Evolutionary conservation across 2,888 invertebrate species (phyloP).

Genomic region (Lasioglossum zephyrum): DNA sequence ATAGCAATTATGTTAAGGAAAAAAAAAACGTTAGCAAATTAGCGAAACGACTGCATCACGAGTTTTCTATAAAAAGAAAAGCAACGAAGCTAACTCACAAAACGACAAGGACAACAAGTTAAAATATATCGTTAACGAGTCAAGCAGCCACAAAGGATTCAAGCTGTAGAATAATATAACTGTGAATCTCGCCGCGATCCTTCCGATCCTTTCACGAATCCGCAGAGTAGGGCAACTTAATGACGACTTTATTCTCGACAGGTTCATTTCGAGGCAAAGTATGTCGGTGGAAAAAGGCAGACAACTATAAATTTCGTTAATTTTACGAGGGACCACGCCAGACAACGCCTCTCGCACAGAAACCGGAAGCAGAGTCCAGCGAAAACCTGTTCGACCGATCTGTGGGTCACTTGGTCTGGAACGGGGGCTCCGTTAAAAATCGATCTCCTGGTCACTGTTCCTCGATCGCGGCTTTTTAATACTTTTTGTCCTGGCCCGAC

Average conservation of each 20-base stretch:
- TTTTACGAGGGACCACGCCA: not conserved
- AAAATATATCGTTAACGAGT: not conserved
- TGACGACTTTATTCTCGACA: not conserved
- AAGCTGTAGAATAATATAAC: not conserved
- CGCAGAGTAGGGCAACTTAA: not conserved
- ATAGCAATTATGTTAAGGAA: not conserved
- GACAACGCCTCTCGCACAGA: slow-evolving; percentile 20
- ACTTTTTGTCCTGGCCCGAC: not conserved
- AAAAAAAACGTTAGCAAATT: not conserved
- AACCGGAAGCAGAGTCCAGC: slow-evolving; percentile 51
- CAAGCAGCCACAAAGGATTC: not conserved
- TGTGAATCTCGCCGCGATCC: not conserved
- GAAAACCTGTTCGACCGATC: slow-evolving; percentile 65
- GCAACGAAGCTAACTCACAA: not conserved
- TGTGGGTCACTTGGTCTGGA: not conserved
- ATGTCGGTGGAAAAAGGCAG: not conserved
- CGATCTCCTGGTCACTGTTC: not conserved
- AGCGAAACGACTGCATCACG: not conserved
- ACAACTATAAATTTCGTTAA: not conserved
- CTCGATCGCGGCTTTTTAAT: not conserved
- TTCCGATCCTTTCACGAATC: slow-evolving; percentile 12
- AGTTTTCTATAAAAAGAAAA: not conserved
- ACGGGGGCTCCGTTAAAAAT: not conserved
- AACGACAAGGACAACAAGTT: not conserved
- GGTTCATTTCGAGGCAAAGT: not conserved